Percentiles rank a stretch among this genome's conserved stretches.
Evolutionary conservation across 1,140 invertebrate genomes (phyloP).

Genomic region (Pseudomyrmex flavicornis): DNA sequence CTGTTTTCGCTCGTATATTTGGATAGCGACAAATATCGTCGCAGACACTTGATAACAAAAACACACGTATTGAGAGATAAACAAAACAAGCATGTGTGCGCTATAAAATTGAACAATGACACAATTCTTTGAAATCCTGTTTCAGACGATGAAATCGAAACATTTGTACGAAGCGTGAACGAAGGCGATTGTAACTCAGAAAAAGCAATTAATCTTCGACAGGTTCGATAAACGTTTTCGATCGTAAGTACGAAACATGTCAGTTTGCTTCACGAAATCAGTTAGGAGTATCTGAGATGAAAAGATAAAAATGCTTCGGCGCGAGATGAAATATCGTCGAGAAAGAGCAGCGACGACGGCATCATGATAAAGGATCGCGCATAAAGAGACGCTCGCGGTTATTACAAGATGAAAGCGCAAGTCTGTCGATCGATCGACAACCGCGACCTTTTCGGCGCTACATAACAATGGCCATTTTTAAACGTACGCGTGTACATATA

Average conservation of each 20-base stretch:
- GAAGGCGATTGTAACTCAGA: neutral
- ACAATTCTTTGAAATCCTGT: no score
- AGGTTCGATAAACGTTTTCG: neutral
- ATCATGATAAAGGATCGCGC: constrained; percentile 28
- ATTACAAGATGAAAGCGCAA: constrained; percentile 58
- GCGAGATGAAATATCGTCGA: neutral
- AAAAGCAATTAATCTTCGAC: neutral
- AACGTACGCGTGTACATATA: constrained; percentile 24
- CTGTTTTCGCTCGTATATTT: constrained; percentile 21
- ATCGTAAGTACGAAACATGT: neutral
- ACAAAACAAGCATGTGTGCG: no score
- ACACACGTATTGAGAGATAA: neutral
- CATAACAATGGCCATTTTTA: constrained; percentile 58
- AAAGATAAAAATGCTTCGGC: neutral
- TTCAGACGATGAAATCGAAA: neutral
- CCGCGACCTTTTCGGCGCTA: constrained; percentile 55
- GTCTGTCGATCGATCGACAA: constrained; percentile 60
- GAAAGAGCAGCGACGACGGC: constrained; percentile 32
- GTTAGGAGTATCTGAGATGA: neutral
- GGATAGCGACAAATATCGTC: neutral
- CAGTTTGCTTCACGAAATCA: constrained; percentile 15
- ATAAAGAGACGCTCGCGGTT: constrained; percentile 33
- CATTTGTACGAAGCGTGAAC: neutral
- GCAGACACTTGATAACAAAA: neutral
- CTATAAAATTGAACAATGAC: no score